These are phyloP conservation scores for Ivindomyrus marchei DNA, from an alignment of 2,113 vertebrate species.

Conservation along the genomic window DNA sequence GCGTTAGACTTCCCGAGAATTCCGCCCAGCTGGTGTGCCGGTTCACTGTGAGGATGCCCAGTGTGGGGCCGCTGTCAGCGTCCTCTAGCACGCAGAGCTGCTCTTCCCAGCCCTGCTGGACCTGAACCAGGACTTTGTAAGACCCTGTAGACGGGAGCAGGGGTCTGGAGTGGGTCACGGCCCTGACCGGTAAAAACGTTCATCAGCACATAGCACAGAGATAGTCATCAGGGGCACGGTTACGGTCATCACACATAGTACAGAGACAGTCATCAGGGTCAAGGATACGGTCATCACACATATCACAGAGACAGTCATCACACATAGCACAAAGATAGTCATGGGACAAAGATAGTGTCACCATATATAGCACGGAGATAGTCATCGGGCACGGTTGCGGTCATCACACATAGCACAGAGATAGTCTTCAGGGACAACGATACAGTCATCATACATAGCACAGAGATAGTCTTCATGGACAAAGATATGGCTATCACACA, in stretches of 20 bases:
- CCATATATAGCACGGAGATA: too few relatives aligned
- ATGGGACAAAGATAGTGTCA: too few relatives aligned
- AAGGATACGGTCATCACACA: too few relatives aligned
- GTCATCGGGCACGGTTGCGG: too few relatives aligned
- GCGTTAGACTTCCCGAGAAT: conserved; percentile 66
- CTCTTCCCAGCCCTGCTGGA: conserved; percentile 61
- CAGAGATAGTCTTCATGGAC: too few relatives aligned
- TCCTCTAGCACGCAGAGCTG: conserved; percentile 60
- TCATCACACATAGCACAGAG: too few relatives aligned
- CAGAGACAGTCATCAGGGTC: too few relatives aligned
- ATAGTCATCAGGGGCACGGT: background rate
- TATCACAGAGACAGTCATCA: too few relatives aligned
- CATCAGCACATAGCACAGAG: background rate
- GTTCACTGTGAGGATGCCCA: conserved; percentile 66
- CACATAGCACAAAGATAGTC: too few relatives aligned
- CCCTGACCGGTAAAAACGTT: background rate
- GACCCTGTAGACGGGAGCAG: conserved; percentile 56
- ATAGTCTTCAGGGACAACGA: too few relatives aligned
- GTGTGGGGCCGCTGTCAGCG: conserved; percentile 41
- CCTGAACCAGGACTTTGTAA: conserved; percentile 68
- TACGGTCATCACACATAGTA: background rate
- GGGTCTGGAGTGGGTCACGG: conserved; percentile 1
- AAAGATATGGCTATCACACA: background rate
- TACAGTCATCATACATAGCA: too few relatives aligned
- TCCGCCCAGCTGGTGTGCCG: conserved; percentile 74